Base-by-base conservation (phyloP, 2,797 vertebrate genomes). In the Hypotaenidia philippensis region DNA sequence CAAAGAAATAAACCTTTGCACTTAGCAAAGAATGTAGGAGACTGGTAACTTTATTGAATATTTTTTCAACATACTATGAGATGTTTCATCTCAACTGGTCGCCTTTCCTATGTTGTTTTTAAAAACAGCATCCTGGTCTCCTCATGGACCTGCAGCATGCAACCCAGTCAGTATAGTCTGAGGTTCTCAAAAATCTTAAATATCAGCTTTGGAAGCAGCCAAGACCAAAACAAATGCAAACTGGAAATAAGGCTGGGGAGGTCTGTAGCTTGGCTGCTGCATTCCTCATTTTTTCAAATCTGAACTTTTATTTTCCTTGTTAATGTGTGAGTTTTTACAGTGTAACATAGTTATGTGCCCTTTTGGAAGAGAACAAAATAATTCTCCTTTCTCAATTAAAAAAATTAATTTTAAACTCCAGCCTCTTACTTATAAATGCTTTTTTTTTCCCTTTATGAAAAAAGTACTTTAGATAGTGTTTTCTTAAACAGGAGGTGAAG, bases 221-320 rank as follows among this genome's bases (percentile, higher is more conserved):
- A 84, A 64, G 71, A 27, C 55, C 19, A 61, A 85, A 89, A 92
- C 90, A 75, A 96, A 82, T 91, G 5, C 83, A 80, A 97, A 93
- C 84, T 93, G 94, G 96, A 92, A 86, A 85, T 79, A 80, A 97
- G 85, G 4, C 13, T 34, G 29, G 34, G 19, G 59, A 69, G 56
- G 29, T 61, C n/a, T 87, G 21, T 34, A 63, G 95, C 87, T 96
- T 6, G 23, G 6, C 59, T 82, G 41, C 83, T 84, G 49, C 90
- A 70, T 94, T 97, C 83, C 34, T 44, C 31, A 10, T 70, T 78
- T 83, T 64, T 34, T 3, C 7, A 11, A 68, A 68, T 15, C 14
- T 31, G 50, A 76, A n/a, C 34, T 89, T 72, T 57, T 44, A 9
- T 75, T 93, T 87, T 89, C 36, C 45, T 57, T 65, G 10, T 26